These are phyloP conservation scores for Hipposideros larvatus DNA, from an alignment of 2,797 vertebrate species.

Conservation along the genomic window DNA sequence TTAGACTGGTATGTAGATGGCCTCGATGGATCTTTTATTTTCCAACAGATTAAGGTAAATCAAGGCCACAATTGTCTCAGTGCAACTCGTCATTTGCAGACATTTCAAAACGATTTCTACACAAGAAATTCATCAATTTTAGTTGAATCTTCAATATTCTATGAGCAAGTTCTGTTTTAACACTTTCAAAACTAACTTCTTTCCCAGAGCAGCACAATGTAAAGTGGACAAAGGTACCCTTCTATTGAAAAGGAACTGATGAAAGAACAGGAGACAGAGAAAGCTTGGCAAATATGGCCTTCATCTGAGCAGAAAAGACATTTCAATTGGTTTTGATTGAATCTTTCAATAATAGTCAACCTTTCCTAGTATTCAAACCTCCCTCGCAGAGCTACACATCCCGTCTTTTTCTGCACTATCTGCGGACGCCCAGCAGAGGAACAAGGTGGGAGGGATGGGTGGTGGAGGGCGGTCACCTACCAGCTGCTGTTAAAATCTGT, in stretches of 20 bases:
- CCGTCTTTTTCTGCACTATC: not conserved
- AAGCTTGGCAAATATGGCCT: not conserved
- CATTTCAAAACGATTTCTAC: constrained; percentile 56
- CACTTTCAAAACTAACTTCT: constrained; percentile 9
- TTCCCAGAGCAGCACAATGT: not conserved
- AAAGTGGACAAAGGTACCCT: not conserved
- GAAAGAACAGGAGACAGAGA: not conserved
- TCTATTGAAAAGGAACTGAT: constrained; percentile 29
- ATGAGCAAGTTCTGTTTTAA: constrained; percentile 13
- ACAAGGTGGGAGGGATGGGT: constrained; percentile 79
- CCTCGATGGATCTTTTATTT: not conserved
- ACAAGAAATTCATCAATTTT: not conserved
- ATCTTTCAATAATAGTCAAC: constrained; percentile 69
- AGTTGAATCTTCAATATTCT: constrained; percentile 35
- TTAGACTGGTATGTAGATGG: not conserved
- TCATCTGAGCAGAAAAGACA: constrained; percentile 69
- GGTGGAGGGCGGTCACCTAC: constrained; percentile 82
- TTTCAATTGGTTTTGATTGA: constrained; percentile 53
- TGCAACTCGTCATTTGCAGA: not conserved
- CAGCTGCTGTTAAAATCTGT: constrained; percentile 88
- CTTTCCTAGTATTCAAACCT: constrained; percentile 39
- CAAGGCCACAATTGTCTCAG: not conserved
- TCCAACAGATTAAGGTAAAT: constrained; percentile 30
- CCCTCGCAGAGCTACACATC: constrained; percentile 61
- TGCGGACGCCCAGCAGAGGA: constrained; percentile 41